Evolutionary conservation across 2,797 vertebrate genomes (phyloP), one percentile per base, ranked within the genome.

Genomic region (Sciurus vulgaris): DNA sequence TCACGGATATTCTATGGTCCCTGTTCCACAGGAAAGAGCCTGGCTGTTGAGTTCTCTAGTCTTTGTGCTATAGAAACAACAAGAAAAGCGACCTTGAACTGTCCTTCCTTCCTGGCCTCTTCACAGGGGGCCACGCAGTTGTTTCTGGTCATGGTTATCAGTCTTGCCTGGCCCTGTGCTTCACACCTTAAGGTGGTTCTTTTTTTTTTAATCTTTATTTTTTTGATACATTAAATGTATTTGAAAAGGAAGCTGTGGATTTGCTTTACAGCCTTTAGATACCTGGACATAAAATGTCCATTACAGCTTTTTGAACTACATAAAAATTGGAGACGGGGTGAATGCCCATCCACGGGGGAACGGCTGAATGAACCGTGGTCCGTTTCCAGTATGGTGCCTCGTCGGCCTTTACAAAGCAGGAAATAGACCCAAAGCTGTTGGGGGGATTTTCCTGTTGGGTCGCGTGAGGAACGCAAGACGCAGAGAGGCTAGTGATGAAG

Each of bases 131-230:
- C 54, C 41, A 20, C 22, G 4, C 30, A 18, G 0, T 4, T 20
- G 3, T 30, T 26, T 30, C 49, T 24, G 8, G 9, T 30, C 9
- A 15, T 30, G 0, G 0, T 15, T 2, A 15, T 4, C 35, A 30
- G 70, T 30, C 35, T 33, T 67, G 33, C 12, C 89, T 33, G 65
- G 49, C 18, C 44, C 6, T 18, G 17, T 0, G 30, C 24, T 9
- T 76, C 54, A 30, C 30, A 4, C 49, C 38, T 89, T 70, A 73
- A 12, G 79, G n/a, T 10, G 17, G 30, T 41, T 73, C 28, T 24
- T n/a, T 14, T 59, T 26, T 18, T 18, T 1, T 5, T 20, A 7
- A 7, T 47, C 44, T 47, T 47, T 7, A 47, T 47, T 56, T 22
- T 72, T 67, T 77, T 33, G 11, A 41, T 54, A 15, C 54, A 88